Percentiles rank a stretch among this genome's conserved stretches.
Evolutionary conservation across 1,140 invertebrate genomes (phyloP).

Genomic region (Lasioglossum albipes): DNA sequence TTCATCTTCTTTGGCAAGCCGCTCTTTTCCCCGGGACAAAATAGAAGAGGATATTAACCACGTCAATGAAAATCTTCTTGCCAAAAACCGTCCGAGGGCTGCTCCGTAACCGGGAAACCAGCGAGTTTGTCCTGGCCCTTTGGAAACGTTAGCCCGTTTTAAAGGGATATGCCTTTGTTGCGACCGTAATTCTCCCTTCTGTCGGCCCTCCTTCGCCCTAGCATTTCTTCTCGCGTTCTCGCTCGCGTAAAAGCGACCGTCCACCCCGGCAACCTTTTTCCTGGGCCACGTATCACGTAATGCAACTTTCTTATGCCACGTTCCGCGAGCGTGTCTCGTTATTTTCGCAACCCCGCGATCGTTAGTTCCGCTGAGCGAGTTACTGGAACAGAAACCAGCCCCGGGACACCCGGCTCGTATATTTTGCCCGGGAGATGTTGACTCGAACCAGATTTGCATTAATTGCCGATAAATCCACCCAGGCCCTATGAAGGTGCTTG

Average conservation of each 20-base stretch:
- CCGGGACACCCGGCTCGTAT: background rate
- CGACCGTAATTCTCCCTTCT: slow-evolving; percentile 47
- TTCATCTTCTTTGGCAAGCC: background rate
- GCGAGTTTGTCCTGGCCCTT: background rate
- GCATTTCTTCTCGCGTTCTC: slow-evolving; percentile 4
- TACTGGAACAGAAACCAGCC: background rate
- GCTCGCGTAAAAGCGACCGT: background rate
- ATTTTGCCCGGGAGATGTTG: background rate
- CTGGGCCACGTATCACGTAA: slow-evolving; percentile 1
- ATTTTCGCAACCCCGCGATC: slow-evolving; percentile 28
- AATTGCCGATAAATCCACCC: slow-evolving; percentile 30
- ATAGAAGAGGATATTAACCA: slow-evolving; percentile 46
- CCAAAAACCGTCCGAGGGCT: slow-evolving; percentile 25
- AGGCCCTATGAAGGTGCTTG: background rate
- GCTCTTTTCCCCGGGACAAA: background rate
- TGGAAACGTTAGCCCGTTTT: slow-evolving; percentile 2
- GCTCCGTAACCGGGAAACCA: background rate
- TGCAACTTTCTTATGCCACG: slow-evolving; percentile 27
- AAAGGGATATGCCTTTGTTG: slow-evolving; percentile 49
- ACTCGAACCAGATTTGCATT: slow-evolving; percentile 17
- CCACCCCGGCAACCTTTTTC: slow-evolving; percentile 3
- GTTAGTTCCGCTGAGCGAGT: slow-evolving; percentile 22
- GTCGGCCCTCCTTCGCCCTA: background rate
- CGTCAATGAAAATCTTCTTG: slow-evolving; percentile 37
- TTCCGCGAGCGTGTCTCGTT: slow-evolving; percentile 14